A percentile compares a stretch with the other conserved stretches of the same genome.
Evolutionary conservation across 2,888 invertebrate genomes (phyloP).

Genomic region (Azorinus chamasolen): DNA sequence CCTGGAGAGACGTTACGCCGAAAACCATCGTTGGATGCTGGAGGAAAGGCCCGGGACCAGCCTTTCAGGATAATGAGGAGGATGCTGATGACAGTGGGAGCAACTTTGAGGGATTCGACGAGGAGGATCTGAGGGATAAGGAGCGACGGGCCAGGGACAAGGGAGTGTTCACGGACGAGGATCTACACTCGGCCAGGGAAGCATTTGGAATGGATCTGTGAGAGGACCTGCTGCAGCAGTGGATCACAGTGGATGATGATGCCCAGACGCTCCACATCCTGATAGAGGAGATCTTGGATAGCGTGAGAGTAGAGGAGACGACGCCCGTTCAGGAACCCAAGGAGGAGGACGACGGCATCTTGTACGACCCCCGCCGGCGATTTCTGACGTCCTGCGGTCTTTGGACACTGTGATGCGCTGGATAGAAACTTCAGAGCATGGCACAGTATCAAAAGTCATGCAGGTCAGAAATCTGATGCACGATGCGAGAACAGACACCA

Average conservation of each 20-base stretch:
- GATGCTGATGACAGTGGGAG: background rate
- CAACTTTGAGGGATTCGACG: background rate
- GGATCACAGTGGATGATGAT: background rate
- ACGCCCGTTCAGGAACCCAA: no score
- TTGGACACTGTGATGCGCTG: no score
- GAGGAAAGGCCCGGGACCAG: background rate
- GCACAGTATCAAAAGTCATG: no score
- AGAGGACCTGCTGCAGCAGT: background rate
- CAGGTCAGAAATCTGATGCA: no score
- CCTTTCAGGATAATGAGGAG: no score
- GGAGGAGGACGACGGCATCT: no score
- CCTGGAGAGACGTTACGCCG: background rate
- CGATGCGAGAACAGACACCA: no score
- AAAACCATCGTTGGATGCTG: no score
- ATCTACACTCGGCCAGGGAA: background rate
- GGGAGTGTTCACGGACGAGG: background rate
- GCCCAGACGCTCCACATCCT: background rate
- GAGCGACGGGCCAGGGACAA: background rate
- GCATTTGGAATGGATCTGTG: background rate
- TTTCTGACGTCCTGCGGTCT: no score
- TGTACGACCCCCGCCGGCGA: no score
- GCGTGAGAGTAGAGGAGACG: no score
- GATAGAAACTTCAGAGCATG: no score
- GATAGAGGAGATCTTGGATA: background rate
- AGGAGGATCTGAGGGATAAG: background rate